A percentile compares a stretch with the other conserved stretches of the same genome.
Evolutionary conservation across 2,797 vertebrate species (phyloP).

Genomic region (Lagocephalus sceleratus): DNA sequence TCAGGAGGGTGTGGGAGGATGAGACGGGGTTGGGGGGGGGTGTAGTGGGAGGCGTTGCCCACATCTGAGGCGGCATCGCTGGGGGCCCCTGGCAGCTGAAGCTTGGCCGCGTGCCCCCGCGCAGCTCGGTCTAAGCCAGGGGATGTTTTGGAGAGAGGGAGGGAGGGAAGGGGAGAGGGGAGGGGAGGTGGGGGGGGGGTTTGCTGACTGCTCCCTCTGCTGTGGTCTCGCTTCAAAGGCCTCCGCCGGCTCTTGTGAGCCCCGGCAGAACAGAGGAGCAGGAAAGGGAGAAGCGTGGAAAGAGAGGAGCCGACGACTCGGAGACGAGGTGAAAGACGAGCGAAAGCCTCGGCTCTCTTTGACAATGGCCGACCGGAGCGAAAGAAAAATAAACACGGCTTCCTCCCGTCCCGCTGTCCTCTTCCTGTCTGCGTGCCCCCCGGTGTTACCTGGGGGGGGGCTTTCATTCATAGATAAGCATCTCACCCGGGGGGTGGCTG

Average conservation of each 20-base stretch:
- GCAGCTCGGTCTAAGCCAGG: conserved; percentile 74
- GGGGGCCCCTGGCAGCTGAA: conserved; percentile 81
- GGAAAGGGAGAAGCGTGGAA: conserved; percentile 21
- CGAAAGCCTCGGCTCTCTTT: conserved; percentile 54
- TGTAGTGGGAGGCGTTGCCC: conserved; percentile 72
- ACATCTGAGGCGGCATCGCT: conserved; percentile 86
- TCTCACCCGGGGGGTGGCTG: conserved; percentile 28
- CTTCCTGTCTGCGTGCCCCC: conserved; percentile 28
- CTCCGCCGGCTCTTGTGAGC: conserved; percentile 74
- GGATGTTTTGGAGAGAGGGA: conserved; percentile 9
- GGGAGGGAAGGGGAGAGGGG: no score
- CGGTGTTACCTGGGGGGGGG: conserved; percentile 34
- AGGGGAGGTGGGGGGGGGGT: conserved; percentile 27
- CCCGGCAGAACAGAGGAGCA: conserved; percentile 47
- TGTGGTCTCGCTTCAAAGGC: conserved; percentile 89
- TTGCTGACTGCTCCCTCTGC: conserved; percentile 78
- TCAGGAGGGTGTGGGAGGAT: conserved; percentile 37
- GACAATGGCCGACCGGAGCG: conserved; percentile 56
- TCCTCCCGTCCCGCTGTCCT: conserved; percentile 22
- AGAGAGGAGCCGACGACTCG: conserved; percentile 18
- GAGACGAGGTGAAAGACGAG: conserved; percentile 32
- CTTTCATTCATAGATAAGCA: conserved; percentile 47
- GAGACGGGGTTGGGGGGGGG: neutral
- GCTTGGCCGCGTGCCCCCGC: conserved; percentile 80
- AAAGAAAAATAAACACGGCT: conserved; percentile 42